phyloP scores from a whole-genome alignment of 2,888 invertebrate genomes.

The Drosophila kanekoi region DNA sequence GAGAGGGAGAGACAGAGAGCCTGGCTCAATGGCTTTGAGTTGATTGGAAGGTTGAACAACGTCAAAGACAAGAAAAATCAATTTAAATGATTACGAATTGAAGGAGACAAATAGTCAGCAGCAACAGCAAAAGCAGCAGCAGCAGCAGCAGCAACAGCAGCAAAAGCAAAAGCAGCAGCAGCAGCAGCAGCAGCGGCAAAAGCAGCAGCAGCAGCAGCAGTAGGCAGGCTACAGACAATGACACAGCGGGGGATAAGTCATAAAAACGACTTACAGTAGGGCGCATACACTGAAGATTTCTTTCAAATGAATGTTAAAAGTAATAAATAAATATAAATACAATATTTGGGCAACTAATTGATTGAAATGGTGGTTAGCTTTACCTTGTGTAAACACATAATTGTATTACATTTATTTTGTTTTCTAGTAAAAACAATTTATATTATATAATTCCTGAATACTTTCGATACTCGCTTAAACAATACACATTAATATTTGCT shows the following conservation, averaged over 20 bases:
- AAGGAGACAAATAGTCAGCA: constrained; percentile 71
- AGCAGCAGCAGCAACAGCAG: constrained; percentile 29
- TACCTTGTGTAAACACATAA: no score
- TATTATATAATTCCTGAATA: no score
- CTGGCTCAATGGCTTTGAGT: constrained; percentile 31
- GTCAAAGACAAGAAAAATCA: constrained; percentile 74
- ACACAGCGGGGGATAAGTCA: constrained; percentile 39
- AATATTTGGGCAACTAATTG: no score
- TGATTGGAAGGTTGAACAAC: constrained; percentile 59
- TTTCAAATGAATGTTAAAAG: not conserved
- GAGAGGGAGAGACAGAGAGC: not conserved
- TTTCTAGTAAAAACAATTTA: no score
- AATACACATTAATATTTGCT: no score
- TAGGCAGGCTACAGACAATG: constrained; percentile 42
- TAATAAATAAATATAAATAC: not conserved
- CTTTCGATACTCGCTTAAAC: no score
- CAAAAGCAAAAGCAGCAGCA: constrained; percentile 7
- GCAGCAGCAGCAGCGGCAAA: constrained; percentile 22
- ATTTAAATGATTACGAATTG: constrained; percentile 80
- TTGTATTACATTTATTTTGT: no score
- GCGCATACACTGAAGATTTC: constrained; percentile 27
- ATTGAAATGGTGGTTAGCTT: no score
- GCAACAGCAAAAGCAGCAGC: constrained; percentile 9
- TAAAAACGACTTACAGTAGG: constrained; percentile 42
- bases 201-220: constrained; percentile 6